Evolutionary conservation across 2,113 vertebrate species (phyloP), one percentile per base, ranked within the genome.

Genomic region (Motacilla tschutschensis): DNA sequence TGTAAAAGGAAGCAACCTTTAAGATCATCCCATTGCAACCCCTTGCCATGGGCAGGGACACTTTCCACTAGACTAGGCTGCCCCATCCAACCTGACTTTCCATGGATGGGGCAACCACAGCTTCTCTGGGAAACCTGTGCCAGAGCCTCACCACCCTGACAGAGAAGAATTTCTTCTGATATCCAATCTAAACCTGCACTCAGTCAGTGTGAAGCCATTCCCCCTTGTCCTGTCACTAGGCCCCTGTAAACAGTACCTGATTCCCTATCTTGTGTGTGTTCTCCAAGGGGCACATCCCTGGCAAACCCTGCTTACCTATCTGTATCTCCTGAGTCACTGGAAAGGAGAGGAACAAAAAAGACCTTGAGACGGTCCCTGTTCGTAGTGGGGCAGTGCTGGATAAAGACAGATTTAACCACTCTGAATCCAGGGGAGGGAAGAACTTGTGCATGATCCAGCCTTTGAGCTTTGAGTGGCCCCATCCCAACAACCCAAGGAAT

Each of bases 121-220:
- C 54, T 57, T 7, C 33, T 57, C 54, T 35, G 54, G n/a, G 7
- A 10, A 25, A 5, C 54, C 21, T 25, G 14, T 24, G 22, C 21
- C 54, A 35, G 54, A 33, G 21, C 33, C 33, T 77, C 20, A 1
- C 2, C 54, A 51, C n/a, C 17, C 26, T 51, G 17, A 36, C 21
- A 51, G 78, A 26, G 16, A 51, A 25, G 0, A n/a, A 51, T 51
- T 60, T 44, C 3, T 31, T 26, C 17, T 1, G 2, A 31, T 35
- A 31, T 33, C 33, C 13, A 17, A 25, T 3, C 19, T 64, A 31
- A 55, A 1, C 31, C 58, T 47, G 0, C 16, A 41, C 41, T 55
- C 1, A 28, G 51, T 28, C 51, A 57, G 14, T 22, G 5, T 22
- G 18, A 57, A 47, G 51, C 28, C 51, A 47, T 14, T 66, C 0